Evolutionary conservation across 2,113 vertebrate species (phyloP).

Genomic region (Onychostruthus taczanowskii): DNA sequence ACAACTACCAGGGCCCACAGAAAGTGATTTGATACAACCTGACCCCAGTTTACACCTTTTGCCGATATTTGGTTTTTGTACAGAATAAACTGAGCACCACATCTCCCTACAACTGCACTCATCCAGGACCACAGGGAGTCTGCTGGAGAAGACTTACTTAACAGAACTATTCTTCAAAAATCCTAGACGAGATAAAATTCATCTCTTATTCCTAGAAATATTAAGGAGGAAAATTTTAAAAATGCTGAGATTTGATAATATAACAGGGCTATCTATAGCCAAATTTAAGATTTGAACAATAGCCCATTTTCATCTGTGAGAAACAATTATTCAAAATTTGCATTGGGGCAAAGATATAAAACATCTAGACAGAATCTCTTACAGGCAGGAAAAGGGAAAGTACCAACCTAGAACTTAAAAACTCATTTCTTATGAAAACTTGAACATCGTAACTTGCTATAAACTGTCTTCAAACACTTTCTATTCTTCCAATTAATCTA

Average conservation of each 20-base stretch:
- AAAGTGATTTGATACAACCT: background rate
- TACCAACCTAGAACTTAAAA: background rate
- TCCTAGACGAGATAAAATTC: background rate
- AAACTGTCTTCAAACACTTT: background rate
- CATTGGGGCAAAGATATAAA: constrained; percentile 27
- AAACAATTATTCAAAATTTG: constrained; percentile 44
- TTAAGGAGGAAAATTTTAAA: constrained; percentile 38
- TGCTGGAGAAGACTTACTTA: background rate
- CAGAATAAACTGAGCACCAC: constrained; percentile 6
- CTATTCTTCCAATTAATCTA: background rate
- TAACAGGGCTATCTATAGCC: background rate
- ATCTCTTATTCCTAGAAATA: constrained; percentile 48
- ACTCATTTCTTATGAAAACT: background rate
- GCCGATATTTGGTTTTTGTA: constrained; percentile 4
- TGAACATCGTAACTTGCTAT: background rate
- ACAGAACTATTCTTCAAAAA: constrained; percentile 33
- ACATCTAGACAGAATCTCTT: constrained; percentile 44
- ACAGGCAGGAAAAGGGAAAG: constrained; percentile 17
- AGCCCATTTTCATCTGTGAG: constrained; percentile 18
- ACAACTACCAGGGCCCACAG: background rate
- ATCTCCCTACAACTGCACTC: background rate
- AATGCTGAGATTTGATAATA: constrained; percentile 18
- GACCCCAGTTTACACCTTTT: background rate
- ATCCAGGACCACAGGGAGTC: background rate
- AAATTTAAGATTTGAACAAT: constrained; percentile 56